Evolutionary conservation across 2,797 vertebrate genomes (phyloP), one percentile per base, ranked within the genome.

Genomic region (Tinamus major): DNA sequence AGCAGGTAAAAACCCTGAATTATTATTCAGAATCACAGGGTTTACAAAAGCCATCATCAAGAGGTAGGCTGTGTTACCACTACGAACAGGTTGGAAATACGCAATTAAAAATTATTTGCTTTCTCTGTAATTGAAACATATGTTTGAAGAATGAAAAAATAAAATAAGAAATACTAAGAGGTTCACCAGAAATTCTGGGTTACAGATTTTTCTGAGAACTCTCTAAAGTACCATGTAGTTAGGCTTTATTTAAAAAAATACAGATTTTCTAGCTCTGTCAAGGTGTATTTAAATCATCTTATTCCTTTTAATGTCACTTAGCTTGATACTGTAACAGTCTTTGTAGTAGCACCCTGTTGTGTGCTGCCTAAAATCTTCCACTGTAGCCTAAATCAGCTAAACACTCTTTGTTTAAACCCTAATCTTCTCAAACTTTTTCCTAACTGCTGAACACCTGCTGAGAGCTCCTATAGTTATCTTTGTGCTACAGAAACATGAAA

Each of bases 321-420:
- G 70, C 87, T 88, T 83, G 90, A 87, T 85, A 92, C 42, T 68
- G 49, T 37, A 78, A 48, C 42, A 55, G 63, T 23, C 80, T 95
- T 96, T 95, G 87, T 80, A 96, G 77, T 51, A 94, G 87, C 92
- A 85, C 74, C 89, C 88, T 87, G 79, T 62, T 62, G 90, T 41
- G 26, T 20, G 64, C 91, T 90, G 75, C 80, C 88, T 91, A 77
- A 93, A 96, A 94, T 81, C 82, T 81, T 93, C 76, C 39, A 37
- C 72, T 87, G 87, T 33, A 80, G 68, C 39, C 56, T 93, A 85
- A 56, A 91, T 96, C 91, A 96, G 48, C 76, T 88, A 78, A 94
- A 87, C 84, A 79, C 19, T 82, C 78, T 95, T 80, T 93, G 89
- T 93, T 87, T 74, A 94, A 92, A 55, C 65, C 76, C 79, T 81